Evolutionary conservation across 2,888 invertebrate genomes (phyloP).

Genomic region (Acleris sparsana): DNA sequence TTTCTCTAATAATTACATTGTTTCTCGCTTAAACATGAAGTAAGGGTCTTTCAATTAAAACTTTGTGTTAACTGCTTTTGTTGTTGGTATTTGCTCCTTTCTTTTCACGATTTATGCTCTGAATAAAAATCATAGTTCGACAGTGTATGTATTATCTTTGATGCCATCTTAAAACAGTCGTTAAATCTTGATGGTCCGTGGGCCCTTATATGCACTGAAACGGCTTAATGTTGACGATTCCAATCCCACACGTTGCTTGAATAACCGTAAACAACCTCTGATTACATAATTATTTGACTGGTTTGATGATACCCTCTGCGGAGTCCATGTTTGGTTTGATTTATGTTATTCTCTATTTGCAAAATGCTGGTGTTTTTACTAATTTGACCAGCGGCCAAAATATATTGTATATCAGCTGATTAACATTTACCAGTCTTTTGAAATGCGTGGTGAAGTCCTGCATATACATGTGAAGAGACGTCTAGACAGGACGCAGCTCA

Average conservation of each 20-base stretch:
- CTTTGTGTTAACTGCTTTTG: constrained; percentile 2
- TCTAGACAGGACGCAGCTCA: constrained; percentile 1
- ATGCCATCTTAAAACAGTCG: constrained; percentile 3
- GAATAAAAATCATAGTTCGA: neutral
- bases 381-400: too few relatives aligned
- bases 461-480: neutral
- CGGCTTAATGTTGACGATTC: neutral
- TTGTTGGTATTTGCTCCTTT: constrained; percentile 6
- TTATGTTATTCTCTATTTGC: neutral
- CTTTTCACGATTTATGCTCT: neutral
- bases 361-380: too few relatives aligned
- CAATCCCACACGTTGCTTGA: constrained; percentile 2
- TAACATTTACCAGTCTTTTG: too few relatives aligned
- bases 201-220: constrained; percentile 3
- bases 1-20: constrained; percentile 15
- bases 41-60: constrained; percentile 23
- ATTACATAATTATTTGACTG: neutral
- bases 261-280: constrained; percentile 12
- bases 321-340: neutral
- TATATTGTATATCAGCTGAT: too few relatives aligned
- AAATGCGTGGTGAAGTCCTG: neutral
- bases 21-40: constrained; percentile 16
- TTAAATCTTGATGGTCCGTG: neutral
- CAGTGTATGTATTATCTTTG: neutral
- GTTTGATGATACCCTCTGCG: neutral